Percentiles rank a stretch among this genome's conserved stretches.
These are phyloP conservation scores for Scleropages formosus DNA, from an alignment of 2,797 vertebrate genomes.

Conservation along the genomic window DNA sequence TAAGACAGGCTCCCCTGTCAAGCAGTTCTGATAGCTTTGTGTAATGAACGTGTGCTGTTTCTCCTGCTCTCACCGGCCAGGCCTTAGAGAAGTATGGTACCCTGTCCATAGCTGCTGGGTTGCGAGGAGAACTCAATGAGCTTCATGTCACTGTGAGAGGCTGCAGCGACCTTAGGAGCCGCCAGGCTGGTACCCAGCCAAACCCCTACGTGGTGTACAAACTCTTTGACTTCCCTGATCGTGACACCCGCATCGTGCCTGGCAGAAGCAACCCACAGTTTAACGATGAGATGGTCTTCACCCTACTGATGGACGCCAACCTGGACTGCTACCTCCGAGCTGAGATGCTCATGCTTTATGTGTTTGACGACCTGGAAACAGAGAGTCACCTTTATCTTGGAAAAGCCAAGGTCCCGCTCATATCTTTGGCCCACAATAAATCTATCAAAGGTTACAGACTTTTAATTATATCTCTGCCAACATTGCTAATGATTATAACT, in stretches of 20 bases:
- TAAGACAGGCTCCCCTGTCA: too few relatives aligned
- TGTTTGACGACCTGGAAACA: conserved; percentile 79
- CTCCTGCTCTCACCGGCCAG: conserved; percentile 22
- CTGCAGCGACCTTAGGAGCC: conserved; percentile 69
- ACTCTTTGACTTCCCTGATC: conserved; percentile 80
- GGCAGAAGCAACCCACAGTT: conserved; percentile 73
- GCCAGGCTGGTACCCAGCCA: conserved; percentile 56
- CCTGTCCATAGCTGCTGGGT: conserved; percentile 32
- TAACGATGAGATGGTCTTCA: conserved; percentile 72
- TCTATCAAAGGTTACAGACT: conserved; percentile 69
- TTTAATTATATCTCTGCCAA: not conserved
- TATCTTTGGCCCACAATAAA: conserved; percentile 71
- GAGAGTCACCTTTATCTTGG: conserved; percentile 73
- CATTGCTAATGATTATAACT: not conserved
- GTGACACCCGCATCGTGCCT: conserved; percentile 72
- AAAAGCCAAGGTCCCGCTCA: conserved; percentile 77
- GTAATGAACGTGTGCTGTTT: not conserved
- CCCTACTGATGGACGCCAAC: conserved; percentile 67
- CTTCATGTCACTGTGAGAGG: conserved; percentile 71
- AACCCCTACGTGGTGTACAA: conserved; percentile 85
- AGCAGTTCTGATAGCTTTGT: not conserved
- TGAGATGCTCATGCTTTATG: conserved; percentile 73
- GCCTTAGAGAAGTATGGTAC: conserved; percentile 8
- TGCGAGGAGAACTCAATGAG: conserved; percentile 68
- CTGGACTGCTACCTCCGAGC: conserved; percentile 78